Evolutionary conservation across 2,113 vertebrate species (phyloP).

Genomic region (Bolborhynchus lineola): DNA sequence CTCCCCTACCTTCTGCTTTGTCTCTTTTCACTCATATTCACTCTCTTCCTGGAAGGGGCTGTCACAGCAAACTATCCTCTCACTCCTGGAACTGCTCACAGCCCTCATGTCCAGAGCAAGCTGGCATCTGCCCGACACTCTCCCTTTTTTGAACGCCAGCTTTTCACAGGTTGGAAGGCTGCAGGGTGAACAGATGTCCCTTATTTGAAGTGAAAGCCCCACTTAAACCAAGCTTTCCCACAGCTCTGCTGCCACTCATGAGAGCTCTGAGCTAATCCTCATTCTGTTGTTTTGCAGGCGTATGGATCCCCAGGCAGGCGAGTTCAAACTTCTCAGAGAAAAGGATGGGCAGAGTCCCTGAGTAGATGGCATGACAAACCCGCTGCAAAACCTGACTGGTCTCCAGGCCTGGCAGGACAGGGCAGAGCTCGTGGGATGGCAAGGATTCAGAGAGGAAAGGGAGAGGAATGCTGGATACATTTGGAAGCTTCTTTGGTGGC

Average conservation of each 20-base stretch:
- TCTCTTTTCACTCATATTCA: neutral
- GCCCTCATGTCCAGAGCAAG: neutral
- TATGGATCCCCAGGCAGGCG: neutral
- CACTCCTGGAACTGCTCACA: neutral
- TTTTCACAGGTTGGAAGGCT: neutral
- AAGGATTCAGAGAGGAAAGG: neutral
- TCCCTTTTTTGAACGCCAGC: neutral
- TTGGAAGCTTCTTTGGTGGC: neutral
- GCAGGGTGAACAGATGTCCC: slow-evolving; percentile 11
- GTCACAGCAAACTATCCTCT: neutral
- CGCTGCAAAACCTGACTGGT: neutral
- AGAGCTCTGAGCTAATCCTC: neutral
- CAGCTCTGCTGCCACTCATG: neutral
- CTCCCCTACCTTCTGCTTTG: neutral
- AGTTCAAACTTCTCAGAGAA: neutral
- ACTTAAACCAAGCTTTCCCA: neutral
- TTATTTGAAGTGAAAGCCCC: neutral
- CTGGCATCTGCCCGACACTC: accelerated
- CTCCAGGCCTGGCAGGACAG: neutral
- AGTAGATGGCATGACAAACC: neutral
- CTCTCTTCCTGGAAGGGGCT: neutral
- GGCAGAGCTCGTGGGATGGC: neutral
- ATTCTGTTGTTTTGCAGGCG: neutral
- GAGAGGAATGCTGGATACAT: neutral
- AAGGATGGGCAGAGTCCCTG: neutral